A percentile compares a stretch with the other conserved stretches of the same genome.
phyloP scores from a whole-genome alignment of 2,797 vertebrate species.

The Neomorphus geoffroyi region DNA sequence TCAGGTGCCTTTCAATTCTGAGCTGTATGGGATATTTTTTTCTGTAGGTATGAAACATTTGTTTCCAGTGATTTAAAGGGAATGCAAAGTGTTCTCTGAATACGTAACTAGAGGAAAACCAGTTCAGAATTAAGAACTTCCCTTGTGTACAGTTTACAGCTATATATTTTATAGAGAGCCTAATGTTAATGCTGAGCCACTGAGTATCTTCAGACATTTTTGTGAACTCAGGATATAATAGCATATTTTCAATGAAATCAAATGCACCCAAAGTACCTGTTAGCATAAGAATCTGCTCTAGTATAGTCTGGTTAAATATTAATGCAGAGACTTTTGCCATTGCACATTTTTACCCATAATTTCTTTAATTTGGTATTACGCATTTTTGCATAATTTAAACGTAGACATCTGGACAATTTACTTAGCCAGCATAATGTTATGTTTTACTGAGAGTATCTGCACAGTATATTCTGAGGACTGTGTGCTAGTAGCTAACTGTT shows the following conservation, averaged over 20 bases:
- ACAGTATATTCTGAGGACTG: not conserved
- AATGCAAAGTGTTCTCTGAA: not conserved
- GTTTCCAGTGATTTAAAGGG: not conserved
- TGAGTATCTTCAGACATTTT: not conserved
- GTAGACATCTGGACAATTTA: conserved; percentile 59
- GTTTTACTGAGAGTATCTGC: conserved; percentile 40
- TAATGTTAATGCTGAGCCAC: not conserved
- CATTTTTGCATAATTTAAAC: conserved; percentile 62
- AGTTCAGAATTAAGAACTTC: not conserved
- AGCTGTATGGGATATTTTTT: not conserved
- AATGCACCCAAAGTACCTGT: conserved; percentile 46
- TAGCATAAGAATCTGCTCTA: conserved; percentile 45
- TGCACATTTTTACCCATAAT: conserved; percentile 58
- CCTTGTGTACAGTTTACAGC: not conserved
- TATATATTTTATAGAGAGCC: not conserved
- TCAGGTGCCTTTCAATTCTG: not conserved
- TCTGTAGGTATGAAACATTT: not conserved
- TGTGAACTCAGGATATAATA: not conserved
- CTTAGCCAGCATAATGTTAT: conserved; percentile 28
- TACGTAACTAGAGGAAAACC: not conserved
- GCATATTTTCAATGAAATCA: conserved; percentile 46
- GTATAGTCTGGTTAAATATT: conserved; percentile 66
- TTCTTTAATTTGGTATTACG: conserved; percentile 61
- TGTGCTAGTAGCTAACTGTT: conserved; percentile 23
- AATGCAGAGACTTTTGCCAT: conserved; percentile 59